Evolutionary conservation across 2,888 invertebrate species (phyloP).

Genomic region (Ramazzottius varieornatus): DNA sequence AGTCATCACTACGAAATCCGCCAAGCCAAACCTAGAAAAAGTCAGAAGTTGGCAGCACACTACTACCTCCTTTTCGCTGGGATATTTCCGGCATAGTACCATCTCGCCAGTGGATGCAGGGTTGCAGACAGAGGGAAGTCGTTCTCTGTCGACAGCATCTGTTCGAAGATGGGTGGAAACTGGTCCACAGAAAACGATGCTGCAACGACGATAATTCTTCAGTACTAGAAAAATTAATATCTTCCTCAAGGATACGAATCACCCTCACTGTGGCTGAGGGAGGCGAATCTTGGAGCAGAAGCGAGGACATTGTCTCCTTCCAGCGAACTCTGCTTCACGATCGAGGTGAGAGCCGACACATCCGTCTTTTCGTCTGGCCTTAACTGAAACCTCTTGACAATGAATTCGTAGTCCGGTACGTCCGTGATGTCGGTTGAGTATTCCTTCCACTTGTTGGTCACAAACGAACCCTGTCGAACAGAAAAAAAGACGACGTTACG

Average conservation of each 20-base stretch:
- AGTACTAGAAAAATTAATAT: too few relatives aligned
- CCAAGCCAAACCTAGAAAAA: conserved; percentile 37
- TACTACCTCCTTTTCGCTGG: neutral
- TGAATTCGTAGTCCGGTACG: neutral
- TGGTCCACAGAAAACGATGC: neutral
- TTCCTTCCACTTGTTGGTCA: neutral
- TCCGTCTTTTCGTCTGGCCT: neutral
- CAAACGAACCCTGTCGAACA: neutral
- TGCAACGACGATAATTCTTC: too few relatives aligned
- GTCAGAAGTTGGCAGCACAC: neutral
- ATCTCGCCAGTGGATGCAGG: neutral
- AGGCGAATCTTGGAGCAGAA: neutral
- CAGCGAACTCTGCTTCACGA: too few relatives aligned
- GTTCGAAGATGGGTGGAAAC: conserved; percentile 26
- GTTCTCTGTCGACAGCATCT: conserved; percentile 31
- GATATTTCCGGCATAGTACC: neutral
- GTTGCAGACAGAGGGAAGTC: conserved; percentile 30
- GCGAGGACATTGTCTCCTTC: too few relatives aligned
- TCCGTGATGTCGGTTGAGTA: neutral
- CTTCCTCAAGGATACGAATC: too few relatives aligned
- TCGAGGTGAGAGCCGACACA: too few relatives aligned
- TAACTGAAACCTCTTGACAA: neutral
- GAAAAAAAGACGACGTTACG: neutral
- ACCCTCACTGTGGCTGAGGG: neutral
- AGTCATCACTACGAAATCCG: conserved; percentile 49